Percentiles rank a stretch among this genome's conserved stretches.
Evolutionary conservation across 1,140 invertebrate species (phyloP).

Genomic region (Caerostris darwini): DNA sequence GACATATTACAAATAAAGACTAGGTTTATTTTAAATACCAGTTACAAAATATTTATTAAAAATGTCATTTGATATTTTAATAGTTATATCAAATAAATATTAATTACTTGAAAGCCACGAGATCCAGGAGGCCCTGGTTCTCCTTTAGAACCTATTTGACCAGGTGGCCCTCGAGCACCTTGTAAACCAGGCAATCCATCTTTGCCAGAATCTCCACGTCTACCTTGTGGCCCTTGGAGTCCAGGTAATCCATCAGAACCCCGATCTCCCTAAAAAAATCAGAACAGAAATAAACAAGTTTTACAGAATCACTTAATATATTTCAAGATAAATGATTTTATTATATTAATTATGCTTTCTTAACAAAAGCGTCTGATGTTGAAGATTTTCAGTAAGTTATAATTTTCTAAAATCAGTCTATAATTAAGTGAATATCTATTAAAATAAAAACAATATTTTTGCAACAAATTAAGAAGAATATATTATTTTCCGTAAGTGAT

Average conservation of each 20-base stretch:
- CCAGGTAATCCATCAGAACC: conserved; percentile 92
- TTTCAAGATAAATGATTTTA: no score
- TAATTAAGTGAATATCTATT: no score
- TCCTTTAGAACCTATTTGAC: conserved; percentile 87
- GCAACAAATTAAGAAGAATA: no score
- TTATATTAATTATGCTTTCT: no score
- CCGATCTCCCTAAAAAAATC: conserved; percentile 85
- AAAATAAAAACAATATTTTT: no score
- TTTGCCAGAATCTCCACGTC: conserved; percentile 86
- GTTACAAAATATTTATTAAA: background rate
- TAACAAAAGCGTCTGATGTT: no score
- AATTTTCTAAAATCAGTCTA: no score
- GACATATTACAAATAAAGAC: no score
- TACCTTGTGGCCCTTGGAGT: conserved; percentile 84
- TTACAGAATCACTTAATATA: background rate
- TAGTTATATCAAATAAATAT: background rate
- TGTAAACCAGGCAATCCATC: conserved; percentile 85
- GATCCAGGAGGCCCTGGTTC: conserved; percentile 87
- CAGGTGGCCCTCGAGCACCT: conserved; percentile 87
- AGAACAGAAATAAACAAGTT: background rate
- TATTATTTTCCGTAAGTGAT: no score
- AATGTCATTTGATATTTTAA: background rate
- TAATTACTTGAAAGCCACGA: conserved; percentile 88
- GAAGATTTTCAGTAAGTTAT: no score
- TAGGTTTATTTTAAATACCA: background rate